Conservation (phyloP, 2,888 invertebrate genomes). For the Drepana falcataria region DNA sequence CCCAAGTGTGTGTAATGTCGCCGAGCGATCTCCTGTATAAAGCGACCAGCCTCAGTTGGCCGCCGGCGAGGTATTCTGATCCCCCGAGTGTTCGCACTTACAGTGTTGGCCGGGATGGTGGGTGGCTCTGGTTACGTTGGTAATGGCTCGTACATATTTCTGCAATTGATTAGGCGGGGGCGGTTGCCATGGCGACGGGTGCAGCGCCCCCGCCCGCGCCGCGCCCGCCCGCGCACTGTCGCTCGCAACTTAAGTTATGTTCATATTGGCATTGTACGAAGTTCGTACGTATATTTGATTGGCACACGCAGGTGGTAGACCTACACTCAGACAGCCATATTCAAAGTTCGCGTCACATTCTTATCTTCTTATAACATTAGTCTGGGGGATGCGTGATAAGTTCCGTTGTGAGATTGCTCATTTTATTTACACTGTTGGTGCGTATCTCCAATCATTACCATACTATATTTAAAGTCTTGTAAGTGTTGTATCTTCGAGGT, state of each 20-base stretch:
- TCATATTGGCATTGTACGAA: slow-evolving; percentile 5
- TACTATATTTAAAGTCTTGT: too few species aligned
- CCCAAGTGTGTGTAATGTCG: slow-evolving; percentile 41
- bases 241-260: slow-evolving; percentile 15
- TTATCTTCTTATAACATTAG: too few species aligned
- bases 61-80: slow-evolving; percentile 25
- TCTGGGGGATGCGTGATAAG: too few species aligned
- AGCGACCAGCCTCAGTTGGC: slow-evolving; percentile 36
- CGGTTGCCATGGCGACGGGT: slow-evolving; percentile 68
- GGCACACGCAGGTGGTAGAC: too few species aligned
- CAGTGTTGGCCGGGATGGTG: slow-evolving; percentile 23
- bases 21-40: slow-evolving; percentile 41
- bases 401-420: too few species aligned
- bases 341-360: too few species aligned
- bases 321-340: too few species aligned
- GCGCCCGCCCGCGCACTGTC: slow-evolving; percentile 16
- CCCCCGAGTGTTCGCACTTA: slow-evolving; percentile 15
- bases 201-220: slow-evolving; percentile 30
- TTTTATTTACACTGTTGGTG: too few species aligned
- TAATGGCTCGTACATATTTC: slow-evolving; percentile 75
- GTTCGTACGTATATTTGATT: not conserved
- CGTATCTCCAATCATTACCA: too few species aligned
- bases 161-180: slow-evolving; percentile 79
- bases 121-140: slow-evolving; percentile 33
- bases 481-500: too few species aligned